Conservation (phyloP, 1,140 invertebrate genomes). For the Drosophila simulans region DNA sequence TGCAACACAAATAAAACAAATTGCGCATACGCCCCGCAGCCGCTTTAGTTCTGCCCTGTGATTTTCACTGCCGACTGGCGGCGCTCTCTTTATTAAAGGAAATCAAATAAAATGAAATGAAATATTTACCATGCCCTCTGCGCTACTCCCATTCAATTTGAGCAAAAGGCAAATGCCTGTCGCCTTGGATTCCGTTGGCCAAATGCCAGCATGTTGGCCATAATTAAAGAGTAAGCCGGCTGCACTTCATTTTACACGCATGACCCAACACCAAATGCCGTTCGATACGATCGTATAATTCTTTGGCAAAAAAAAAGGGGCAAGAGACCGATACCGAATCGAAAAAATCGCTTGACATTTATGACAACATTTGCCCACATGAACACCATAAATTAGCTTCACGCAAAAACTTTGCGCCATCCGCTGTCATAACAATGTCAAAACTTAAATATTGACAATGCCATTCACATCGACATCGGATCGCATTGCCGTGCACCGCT, state of each 20-base stretch:
- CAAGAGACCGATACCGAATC: background rate
- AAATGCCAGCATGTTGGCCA: conserved; percentile 20
- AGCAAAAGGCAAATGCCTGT: conserved; percentile 7
- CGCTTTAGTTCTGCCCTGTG: conserved; percentile 42
- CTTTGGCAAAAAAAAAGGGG: conserved; percentile 30
- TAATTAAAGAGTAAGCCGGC: conserved; percentile 23
- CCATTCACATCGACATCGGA: conserved; percentile 57
- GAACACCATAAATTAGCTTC: conserved; percentile 80
- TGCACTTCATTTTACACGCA: conserved; percentile 45
- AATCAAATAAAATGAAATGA: conserved; percentile 54
- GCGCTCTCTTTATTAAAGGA: conserved; percentile 40
- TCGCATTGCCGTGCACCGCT: conserved; percentile 46
- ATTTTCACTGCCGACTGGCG: conserved; percentile 42
- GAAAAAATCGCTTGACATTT: conserved; percentile 72
- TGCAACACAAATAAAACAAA: conserved; percentile 65
- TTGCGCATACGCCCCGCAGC: conserved; percentile 72
- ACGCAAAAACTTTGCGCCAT: conserved; percentile 57
- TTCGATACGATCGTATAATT: conserved; percentile 53
- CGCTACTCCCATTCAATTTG: conserved; percentile 12
- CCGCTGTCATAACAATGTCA: conserved; percentile 73
- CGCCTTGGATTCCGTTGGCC: conserved; percentile 13
- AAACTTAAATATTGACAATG: conserved; percentile 82
- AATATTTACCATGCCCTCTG: conserved; percentile 24
- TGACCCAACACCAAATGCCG: conserved; percentile 39
- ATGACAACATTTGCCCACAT: conserved; percentile 80